These are phyloP conservation scores for Silurus meridionalis DNA, from an alignment of 2,113 vertebrate genomes.

Conservation along the genomic window DNA sequence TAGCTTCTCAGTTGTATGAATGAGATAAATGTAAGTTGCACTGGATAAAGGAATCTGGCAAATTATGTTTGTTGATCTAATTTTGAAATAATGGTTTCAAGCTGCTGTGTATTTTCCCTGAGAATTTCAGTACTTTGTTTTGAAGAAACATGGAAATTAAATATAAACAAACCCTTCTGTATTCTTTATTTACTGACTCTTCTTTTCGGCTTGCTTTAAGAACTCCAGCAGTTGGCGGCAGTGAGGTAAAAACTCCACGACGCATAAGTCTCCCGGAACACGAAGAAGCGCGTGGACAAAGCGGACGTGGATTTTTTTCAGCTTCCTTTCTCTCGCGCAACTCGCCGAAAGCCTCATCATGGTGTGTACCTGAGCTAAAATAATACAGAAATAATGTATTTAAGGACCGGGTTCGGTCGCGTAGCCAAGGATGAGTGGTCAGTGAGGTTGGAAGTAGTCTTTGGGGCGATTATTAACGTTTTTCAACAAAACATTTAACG, in stretches of 20 bases:
- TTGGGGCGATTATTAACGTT: accelerated
- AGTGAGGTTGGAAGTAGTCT: background rate
- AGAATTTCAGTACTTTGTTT: too few relatives aligned
- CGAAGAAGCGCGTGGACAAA: slow-evolving; percentile 41
- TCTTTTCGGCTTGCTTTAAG: background rate
- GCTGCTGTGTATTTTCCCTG: too few relatives aligned
- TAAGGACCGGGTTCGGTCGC: background rate
- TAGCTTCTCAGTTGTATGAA: too few relatives aligned
- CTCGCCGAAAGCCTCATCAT: slow-evolving; percentile 48
- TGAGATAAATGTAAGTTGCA: too few relatives aligned
- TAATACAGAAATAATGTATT: background rate
- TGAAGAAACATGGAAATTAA: background rate
- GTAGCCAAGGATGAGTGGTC: background rate
- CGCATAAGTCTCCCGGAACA: background rate
- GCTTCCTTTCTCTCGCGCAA: slow-evolving; percentile 52
- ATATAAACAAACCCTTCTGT: too few relatives aligned
- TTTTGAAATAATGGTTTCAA: too few relatives aligned
- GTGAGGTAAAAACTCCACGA: background rate
- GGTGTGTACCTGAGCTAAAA: slow-evolving; percentile 35
- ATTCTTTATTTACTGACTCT: too few relatives aligned
- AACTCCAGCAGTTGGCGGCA: background rate
- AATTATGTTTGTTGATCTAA: too few relatives aligned
- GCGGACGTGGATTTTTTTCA: slow-evolving; percentile 21
- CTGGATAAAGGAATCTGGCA: too few relatives aligned
- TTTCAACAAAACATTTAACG: too few relatives aligned